Evolutionary conservation across 1,140 invertebrate species (phyloP).

Genomic region (Ooceraea biroi): DNA sequence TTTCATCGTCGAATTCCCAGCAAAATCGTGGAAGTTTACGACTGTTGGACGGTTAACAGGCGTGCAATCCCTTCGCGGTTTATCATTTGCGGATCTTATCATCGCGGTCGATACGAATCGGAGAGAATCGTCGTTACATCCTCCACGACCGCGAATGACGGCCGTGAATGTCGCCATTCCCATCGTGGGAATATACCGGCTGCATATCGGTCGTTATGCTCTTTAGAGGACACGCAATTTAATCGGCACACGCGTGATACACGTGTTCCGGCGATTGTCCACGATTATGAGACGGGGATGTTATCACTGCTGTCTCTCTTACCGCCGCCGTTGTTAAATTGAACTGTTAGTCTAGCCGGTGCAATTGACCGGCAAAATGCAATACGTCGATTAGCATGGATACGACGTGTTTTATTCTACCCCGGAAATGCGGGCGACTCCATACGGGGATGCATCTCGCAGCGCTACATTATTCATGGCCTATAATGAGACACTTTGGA

Average conservation of each 20-base stretch:
- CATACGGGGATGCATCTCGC: conserved; percentile 50
- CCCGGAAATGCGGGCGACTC: conserved; percentile 61
- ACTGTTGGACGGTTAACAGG: conserved; percentile 14
- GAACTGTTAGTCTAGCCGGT: conserved; percentile 29
- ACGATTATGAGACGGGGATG: conserved; percentile 46
- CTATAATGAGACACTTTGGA: conserved; percentile 67
- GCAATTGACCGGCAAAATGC: conserved; percentile 59
- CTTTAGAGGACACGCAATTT: conserved; percentile 46
- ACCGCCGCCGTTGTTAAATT: conserved; percentile 18
- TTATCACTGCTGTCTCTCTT: conserved; percentile 43
- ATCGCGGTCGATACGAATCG: conserved; percentile 12
- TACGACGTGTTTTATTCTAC: conserved; percentile 57
- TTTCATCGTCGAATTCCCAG: conserved; percentile 39
- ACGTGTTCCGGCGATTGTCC: conserved; percentile 29
- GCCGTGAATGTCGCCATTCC: conserved; percentile 22
- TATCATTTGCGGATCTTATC: conserved; percentile 49
- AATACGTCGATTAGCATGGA: conserved; percentile 52
- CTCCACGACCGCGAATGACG: conserved; percentile 4
- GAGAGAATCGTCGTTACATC: conserved; percentile 1
- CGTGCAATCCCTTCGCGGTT: conserved; percentile 48
- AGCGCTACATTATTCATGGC: conserved; percentile 68
- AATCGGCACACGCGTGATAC: conserved; percentile 53
- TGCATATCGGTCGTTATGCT: conserved; percentile 38
- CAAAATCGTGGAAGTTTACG: conserved; percentile 25
- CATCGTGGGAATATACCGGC: conserved; percentile 27